Percentiles rank a stretch among this genome's conserved stretches.
These are phyloP conservation scores for Ammodytes marinus DNA, from an alignment of 2,113 vertebrate species.

Conservation along the genomic window DNA sequence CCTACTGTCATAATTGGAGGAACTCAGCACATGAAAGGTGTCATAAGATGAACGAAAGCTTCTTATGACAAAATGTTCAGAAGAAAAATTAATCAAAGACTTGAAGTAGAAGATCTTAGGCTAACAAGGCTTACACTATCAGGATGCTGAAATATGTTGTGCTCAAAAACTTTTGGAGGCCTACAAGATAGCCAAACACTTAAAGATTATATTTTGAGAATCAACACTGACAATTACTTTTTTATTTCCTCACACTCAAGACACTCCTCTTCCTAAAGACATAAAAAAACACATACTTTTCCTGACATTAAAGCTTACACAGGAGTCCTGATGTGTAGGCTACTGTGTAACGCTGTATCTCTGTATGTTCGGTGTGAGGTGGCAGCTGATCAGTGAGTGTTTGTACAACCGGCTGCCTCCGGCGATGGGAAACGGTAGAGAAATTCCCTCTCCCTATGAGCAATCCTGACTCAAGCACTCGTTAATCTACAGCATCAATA, in stretches of 20 bases:
- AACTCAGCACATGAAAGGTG: not conserved
- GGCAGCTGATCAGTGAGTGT: conserved; percentile 47
- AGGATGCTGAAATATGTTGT: not conserved
- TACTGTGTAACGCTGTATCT: conserved; percentile 16
- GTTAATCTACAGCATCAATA: conserved; percentile 59
- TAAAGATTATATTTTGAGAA: not conserved
- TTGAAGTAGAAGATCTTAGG: not conserved
- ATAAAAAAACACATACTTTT: conserved; percentile 17
- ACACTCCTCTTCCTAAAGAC: not conserved
- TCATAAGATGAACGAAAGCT: not conserved
- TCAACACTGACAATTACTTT: not conserved
- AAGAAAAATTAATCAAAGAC: conserved; percentile 1
- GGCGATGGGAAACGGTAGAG: conserved; percentile 45
- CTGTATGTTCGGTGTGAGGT: not conserved
- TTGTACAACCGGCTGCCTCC: conserved; percentile 40
- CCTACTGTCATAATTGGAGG: not conserved
- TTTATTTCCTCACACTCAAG: not conserved
- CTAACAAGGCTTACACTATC: not conserved
- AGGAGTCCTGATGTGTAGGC: not conserved
- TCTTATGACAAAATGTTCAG: not conserved
- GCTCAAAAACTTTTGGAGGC: not conserved
- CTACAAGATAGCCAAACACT: not conserved
- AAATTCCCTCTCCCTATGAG: conserved; percentile 13
- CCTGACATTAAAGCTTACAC: not conserved
- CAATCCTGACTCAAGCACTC: conserved; percentile 20